Evolutionary conservation across 2,888 invertebrate species (phyloP).

Genomic region (Lycaena phlaeas): DNA sequence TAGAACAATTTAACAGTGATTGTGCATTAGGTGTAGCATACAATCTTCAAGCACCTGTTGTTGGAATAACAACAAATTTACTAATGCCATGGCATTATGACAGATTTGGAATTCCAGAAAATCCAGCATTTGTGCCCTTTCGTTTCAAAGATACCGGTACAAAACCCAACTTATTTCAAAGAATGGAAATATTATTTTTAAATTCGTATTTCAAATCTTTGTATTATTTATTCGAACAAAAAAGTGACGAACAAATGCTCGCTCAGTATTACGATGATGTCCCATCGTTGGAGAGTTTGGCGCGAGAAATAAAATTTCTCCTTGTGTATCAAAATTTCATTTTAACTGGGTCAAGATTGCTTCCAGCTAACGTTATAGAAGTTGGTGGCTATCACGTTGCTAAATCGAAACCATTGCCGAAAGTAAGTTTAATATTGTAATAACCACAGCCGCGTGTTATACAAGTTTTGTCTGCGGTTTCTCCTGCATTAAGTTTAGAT

Average conservation of each 20-base stretch:
- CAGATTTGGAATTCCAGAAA: conserved; percentile 69
- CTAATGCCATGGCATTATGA: conserved; percentile 74
- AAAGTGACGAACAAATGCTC: not conserved
- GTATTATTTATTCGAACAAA: conserved; percentile 28
- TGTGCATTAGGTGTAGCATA: conserved; percentile 79
- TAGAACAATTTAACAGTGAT: conserved; percentile 81
- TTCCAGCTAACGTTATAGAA: conserved; percentile 73
- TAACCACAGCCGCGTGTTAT: too few relatives aligned
- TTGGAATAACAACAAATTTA: conserved; percentile 70
- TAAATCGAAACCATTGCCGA: conserved; percentile 50
- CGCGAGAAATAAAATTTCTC: conserved; percentile 64
- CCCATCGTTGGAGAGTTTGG: conserved; percentile 66
- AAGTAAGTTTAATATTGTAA: conserved; percentile 35
- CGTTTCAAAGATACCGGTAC: conserved; percentile 59
- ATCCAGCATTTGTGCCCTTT: conserved; percentile 70
- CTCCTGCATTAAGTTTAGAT: too few relatives aligned
- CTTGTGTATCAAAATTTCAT: conserved; percentile 75
- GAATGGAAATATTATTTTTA: conserved; percentile 38
- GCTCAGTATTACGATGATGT: conserved; percentile 57
- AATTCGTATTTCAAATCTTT: conserved; percentile 26
- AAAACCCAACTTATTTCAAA: conserved; percentile 41
- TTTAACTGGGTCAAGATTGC: conserved; percentile 69
- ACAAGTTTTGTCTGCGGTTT: too few relatives aligned
- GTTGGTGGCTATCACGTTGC: conserved; percentile 74
- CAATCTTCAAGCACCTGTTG: conserved; percentile 74